Conservation (phyloP, 1,140 invertebrate species). For the Lordiphosa clarofinis region DNA sequence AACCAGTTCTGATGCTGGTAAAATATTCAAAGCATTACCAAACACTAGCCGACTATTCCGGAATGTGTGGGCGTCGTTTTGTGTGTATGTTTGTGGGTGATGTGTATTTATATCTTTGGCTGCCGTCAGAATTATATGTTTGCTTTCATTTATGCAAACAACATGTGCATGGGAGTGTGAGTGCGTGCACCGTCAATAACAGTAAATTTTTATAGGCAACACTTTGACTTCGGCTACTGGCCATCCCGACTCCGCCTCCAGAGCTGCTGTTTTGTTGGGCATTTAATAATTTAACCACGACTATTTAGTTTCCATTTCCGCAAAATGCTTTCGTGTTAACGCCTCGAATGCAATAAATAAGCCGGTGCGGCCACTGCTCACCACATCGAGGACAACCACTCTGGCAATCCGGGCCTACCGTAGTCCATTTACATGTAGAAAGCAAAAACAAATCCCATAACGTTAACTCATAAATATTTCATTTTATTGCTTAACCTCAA, state of each 20-base stretch:
- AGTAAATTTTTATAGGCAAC: conserved; percentile 60
- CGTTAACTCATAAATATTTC: conserved; percentile 67
- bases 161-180: conserved; percentile 19
- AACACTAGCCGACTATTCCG: conserved; percentile 37
- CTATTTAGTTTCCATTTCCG: conserved; percentile 65
- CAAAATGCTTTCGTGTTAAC: conserved; percentile 65
- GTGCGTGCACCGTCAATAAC: conserved; percentile 23
- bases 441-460: conserved; percentile 64
- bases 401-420: not conserved
- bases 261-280: conserved; percentile 14
- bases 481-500: conserved; percentile 67
- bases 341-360: conserved; percentile 63
- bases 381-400: conserved; percentile 29
- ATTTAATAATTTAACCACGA: conserved; percentile 68
- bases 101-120: conserved; percentile 34
- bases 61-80: conserved; percentile 4
- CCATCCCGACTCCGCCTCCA: conserved; percentile 1
- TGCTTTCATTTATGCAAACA: conserved; percentile 57
- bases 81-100: not conserved
- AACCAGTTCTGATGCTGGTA: conserved; percentile 8
- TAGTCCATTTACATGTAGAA: conserved; percentile 2
- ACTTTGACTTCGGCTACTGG: conserved; percentile 34
- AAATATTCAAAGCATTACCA: conserved; percentile 63
- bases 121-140: conserved; percentile 47
- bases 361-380: conserved; percentile 46